A percentile compares a stretch with the other conserved stretches of the same genome.
Evolutionary conservation across 2,113 vertebrate species (phyloP).

Genomic region (Tychaedon coryphoeus): DNA sequence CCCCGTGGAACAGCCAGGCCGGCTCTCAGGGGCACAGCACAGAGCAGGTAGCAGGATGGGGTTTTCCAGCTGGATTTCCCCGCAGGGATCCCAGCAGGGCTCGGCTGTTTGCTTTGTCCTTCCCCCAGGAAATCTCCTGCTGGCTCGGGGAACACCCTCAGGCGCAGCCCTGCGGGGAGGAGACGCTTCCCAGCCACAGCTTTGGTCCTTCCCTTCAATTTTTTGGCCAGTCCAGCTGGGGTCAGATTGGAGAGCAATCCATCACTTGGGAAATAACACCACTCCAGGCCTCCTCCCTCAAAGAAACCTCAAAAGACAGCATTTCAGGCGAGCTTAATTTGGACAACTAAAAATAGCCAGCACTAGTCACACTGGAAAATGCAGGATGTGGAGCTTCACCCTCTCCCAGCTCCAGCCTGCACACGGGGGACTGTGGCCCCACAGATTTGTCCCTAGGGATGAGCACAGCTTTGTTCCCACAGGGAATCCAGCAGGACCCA

Average conservation of each 20-base stretch:
- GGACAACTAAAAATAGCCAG: slow-evolving; percentile 57
- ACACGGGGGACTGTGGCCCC: not conserved
- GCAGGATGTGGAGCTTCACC: not conserved
- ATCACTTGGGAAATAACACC: slow-evolving; percentile 30
- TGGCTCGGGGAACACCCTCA: not conserved
- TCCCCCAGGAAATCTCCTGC: not conserved
- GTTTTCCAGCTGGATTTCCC: not conserved
- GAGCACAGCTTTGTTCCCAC: not conserved
- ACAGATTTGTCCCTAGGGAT: rapidly evolving
- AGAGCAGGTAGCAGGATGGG: not conserved
- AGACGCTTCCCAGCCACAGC: not conserved
- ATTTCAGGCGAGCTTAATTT: slow-evolving; percentile 23
- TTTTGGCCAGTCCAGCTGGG: not conserved
- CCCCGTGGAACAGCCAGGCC: rapidly evolving
- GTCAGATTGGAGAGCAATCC: not conserved
- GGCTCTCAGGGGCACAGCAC: not conserved
- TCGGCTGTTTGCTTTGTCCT: not conserved
- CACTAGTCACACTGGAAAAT: slow-evolving; percentile 25
- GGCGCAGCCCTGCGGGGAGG: not conserved
- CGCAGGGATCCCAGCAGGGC: rapidly evolving
- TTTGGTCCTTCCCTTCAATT: not conserved
- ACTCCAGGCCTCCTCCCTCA: slow-evolving; percentile 49
- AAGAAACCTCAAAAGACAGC: slow-evolving; percentile 56
- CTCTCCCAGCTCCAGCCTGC: not conserved
- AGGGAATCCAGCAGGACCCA: rapidly evolving